Evolutionary conservation across 2,113 vertebrate species (phyloP).

Genomic region (Polypterus senegalus): DNA sequence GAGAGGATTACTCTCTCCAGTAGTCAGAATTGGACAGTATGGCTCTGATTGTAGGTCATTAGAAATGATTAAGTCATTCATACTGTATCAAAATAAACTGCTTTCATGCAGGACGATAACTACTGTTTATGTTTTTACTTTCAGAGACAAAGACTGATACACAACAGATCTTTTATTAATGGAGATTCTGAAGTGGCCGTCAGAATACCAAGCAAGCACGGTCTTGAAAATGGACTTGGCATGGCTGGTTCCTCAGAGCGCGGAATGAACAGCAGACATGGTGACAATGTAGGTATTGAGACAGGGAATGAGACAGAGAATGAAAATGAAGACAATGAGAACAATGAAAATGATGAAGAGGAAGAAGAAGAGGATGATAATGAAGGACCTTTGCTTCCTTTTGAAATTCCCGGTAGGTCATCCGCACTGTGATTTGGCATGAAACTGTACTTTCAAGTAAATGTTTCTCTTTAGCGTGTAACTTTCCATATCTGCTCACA

Average conservation of each 20-base stretch:
- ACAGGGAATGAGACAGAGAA: constrained; percentile 67
- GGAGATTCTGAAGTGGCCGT: constrained; percentile 78
- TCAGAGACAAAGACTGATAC: constrained; percentile 88
- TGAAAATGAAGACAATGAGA: constrained; percentile 74
- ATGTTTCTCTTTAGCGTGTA: no score
- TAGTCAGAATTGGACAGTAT: neutral
- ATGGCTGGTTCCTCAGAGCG: constrained; percentile 47
- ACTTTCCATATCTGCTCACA: no score
- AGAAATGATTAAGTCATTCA: neutral
- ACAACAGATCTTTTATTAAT: constrained; percentile 67
- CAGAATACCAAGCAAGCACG: constrained; percentile 62
- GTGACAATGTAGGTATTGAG: constrained; percentile 50
- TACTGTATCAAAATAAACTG: neutral
- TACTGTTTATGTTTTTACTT: constrained; percentile 3
- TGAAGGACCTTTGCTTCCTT: constrained; percentile 77
- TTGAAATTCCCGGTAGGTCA: constrained; percentile 66
- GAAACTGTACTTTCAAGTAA: no score
- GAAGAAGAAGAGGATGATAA: constrained; percentile 72
- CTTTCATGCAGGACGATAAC: neutral
- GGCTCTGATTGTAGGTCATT: no score
- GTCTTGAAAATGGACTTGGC: constrained; percentile 72
- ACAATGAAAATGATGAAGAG: constrained; percentile 76
- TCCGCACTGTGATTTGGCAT: no score
- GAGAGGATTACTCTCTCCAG: no score
- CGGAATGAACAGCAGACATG: constrained; percentile 31